Evolutionary conservation across 2,113 vertebrate genomes (phyloP), one percentile per base, ranked within the genome.

Genomic region (Etheostoma cragini): DNA sequence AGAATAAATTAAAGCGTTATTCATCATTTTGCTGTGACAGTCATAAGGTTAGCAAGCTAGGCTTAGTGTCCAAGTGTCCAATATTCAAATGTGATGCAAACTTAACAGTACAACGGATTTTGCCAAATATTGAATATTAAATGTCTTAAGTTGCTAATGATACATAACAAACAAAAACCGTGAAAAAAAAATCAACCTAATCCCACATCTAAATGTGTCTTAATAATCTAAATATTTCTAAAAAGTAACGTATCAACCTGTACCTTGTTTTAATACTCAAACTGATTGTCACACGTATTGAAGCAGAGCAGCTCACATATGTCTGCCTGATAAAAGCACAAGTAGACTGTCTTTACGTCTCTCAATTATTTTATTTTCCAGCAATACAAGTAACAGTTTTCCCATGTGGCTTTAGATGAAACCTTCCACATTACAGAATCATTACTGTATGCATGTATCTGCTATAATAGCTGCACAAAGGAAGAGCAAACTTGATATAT

Each of bases 311-410:
- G 7, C 17, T 66, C 60, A 12, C 58, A 26, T 24, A 19, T 17
- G 24, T 72, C 45, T 57, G 42, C 38, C 63, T 19, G 4, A 76
- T 76, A 70, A 71, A 76, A 81, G 60, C 67, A 83, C 65, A 80
- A 63, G 72, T 42, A 67, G 3, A 87, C 77, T 56, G 61, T 50
- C 61, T 71, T 26, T 14, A 21, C 63, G 45, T 84, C 66, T 15
- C 63, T 84, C 74, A 61, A 19, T 87, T 77, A 73, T 85, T 87
- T 79, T 64, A 46, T 64, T 76, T 75, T 69, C 57, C 73, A 58
- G 64, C 75, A 63, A 80, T 82, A 86, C 71, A 87, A 73, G 70
- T 62, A 84, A 85, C 74, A 64, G 58, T 76, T 88, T 81, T 47
- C 66, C 57, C 77, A 69, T 8, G 56, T 65, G 76, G 82, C 73